Evolutionary conservation across 1,140 invertebrate species (phyloP).

Genomic region (Hypothenemus hampei): DNA sequence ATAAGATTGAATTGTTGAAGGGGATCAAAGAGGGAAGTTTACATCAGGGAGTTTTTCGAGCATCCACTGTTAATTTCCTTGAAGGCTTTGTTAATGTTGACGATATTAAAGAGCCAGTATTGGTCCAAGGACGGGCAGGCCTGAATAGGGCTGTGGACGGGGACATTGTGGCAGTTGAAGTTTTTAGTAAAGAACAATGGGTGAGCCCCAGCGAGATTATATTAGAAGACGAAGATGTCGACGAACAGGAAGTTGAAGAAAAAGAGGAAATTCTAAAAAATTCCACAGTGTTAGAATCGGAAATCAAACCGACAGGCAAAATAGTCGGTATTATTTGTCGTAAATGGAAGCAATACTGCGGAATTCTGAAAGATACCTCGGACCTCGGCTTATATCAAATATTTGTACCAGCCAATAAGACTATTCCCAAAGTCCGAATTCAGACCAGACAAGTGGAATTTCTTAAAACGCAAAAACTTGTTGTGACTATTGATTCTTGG

Average conservation of each 20-base stretch:
- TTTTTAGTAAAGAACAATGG: conserved; percentile 90
- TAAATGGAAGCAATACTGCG: conserved; percentile 97
- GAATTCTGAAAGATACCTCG: conserved; percentile 77
- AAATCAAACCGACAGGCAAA: conserved; percentile 72
- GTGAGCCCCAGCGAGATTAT: conserved; percentile 78
- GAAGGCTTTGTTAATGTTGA: conserved; percentile 88
- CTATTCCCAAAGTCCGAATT: conserved; percentile 86
- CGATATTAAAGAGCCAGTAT: conserved; percentile 68
- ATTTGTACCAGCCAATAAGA: conserved; percentile 84
- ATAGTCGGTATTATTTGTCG: conserved; percentile 93
- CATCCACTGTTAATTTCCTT: conserved; percentile 87
- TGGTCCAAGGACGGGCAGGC: conserved; percentile 82
- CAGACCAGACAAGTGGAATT: conserved; percentile 84
- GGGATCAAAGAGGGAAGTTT: conserved; percentile 76
- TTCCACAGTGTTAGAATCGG: conserved; percentile 42
- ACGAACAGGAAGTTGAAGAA: conserved; percentile 58
- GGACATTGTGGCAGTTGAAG: conserved; percentile 87
- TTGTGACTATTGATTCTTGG: conserved; percentile 92
- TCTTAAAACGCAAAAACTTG: conserved; percentile 78
- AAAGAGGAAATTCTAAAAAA: conserved; percentile 44
- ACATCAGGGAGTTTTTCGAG: conserved; percentile 78
- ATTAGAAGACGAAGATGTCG: conserved; percentile 69
- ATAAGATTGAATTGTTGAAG: conserved; percentile 66
- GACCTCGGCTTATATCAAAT: conserved; percentile 71
- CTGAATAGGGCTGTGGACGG: conserved; percentile 96